Evolutionary conservation across 2,888 invertebrate genomes (phyloP), one percentile per base, ranked within the genome.

Genomic region (Congeria kusceri): DNA sequence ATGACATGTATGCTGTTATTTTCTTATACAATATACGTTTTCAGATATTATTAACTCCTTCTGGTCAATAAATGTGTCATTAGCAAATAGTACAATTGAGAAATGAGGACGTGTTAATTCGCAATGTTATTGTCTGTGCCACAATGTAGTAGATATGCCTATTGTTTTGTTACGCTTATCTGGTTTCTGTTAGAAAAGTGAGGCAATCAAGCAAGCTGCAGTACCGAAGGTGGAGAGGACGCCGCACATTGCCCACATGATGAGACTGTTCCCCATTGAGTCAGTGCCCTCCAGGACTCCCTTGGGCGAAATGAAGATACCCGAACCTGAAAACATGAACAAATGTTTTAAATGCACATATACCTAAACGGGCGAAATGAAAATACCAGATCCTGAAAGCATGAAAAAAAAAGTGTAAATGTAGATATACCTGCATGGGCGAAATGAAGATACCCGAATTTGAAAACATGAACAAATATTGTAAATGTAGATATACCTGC

Each of bases 271-370:
- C 94, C 97, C 98, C 94, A 98, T 97, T 94, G 98, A 98, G 94
- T 97, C 97, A 0, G 97, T 96, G 84, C 96, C 95, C 87, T 95
- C 94, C 94, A 98, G 95, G 93, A 99, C 96, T 94, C 98, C 98
- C 94, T 97, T 97, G 94, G 98, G 98, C 95, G 98, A 98, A 94
- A 99, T 98, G 96, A 99, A 99, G 94, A 99, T 98, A 95, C 98
- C 98, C 94, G 98, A 98, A 93, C 98, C 98, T 18, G 56, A 39
- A 39, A 39, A 11, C 9, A n/a, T n/a, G n/a, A n/a, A n/a, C n/a
- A n/a, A n/a, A n/a, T n/a, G n/a, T n/a, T n/a, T n/a, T n/a, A n/a
- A n/a, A n/a, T n/a, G 94, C n/a, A n/a, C n/a, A n/a, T 98, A 95
- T 93, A 98, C 96, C 94, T 98, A 98, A 94, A 97, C 97, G 94